A percentile compares a stretch with the other conserved stretches of the same genome.
Conservation (phyloP, 2,888 invertebrate genomes). For the Sabatieria punctata region DNA sequence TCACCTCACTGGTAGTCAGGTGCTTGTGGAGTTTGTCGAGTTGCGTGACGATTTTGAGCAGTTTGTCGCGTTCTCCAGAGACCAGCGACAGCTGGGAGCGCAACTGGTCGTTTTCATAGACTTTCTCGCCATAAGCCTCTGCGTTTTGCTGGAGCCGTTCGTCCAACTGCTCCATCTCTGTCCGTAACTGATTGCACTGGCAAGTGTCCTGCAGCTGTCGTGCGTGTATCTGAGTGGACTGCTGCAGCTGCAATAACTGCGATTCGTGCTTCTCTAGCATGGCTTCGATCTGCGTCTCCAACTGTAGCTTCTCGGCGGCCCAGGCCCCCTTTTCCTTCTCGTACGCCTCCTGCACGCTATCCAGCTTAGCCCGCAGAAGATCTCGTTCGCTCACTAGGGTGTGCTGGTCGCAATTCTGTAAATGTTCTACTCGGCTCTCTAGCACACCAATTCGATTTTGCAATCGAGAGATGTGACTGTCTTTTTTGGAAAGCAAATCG, state of each 20-base stretch:
- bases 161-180: no score
- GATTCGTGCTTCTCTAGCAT: neutral
- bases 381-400: neutral
- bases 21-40: no score
- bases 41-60: no score
- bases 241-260: no score
- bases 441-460: slow-evolving; percentile 5
- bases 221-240: no score
- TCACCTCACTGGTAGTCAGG: neutral
- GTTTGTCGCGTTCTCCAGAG: no score
- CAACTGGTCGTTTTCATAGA: no score
- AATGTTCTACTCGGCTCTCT: neutral
- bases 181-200: no score
- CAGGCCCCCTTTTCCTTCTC: neutral
- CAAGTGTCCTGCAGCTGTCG: no score
- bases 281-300: neutral
- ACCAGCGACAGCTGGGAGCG: no score
- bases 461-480: slow-evolving; percentile 8
- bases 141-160: no score
- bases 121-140: no score
- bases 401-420: neutral
- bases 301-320: neutral
- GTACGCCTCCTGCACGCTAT: neutral
- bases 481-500: slow-evolving; percentile 8
- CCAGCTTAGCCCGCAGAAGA: neutral